Evolutionary conservation across 2,888 invertebrate species (phyloP).

Genomic region (Colostygia pectinataria): DNA sequence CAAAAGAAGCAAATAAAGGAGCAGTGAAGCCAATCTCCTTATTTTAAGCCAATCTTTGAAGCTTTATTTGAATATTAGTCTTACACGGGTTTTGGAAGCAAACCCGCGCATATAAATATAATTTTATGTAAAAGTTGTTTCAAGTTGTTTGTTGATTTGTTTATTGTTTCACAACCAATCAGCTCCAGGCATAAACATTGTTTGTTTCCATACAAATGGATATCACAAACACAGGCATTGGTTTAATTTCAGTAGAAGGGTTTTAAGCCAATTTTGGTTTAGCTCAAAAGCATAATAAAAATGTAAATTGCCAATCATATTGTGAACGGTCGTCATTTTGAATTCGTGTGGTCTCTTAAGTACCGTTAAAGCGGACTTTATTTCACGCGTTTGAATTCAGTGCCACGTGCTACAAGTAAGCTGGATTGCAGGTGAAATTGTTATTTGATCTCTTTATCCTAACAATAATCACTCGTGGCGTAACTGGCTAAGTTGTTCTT

Average conservation of each 20-base stretch:
- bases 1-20: too few species aligned
- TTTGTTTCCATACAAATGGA: slow-evolving; percentile 13
- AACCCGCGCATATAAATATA: too few species aligned
- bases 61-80: too few species aligned
- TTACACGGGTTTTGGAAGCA: too few species aligned
- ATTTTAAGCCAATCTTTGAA: too few species aligned
- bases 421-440: too few species aligned
- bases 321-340: slow-evolving; percentile 39
- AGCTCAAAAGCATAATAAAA: slow-evolving; percentile 48
- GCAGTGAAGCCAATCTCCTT: too few species aligned
- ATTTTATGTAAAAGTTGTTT: background rate
- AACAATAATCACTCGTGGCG: too few species aligned
- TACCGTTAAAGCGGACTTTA: slow-evolving; percentile 31
- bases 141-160: too few species aligned
- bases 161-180: background rate
- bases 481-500: background rate
- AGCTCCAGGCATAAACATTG: slow-evolving; percentile 1
- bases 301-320: slow-evolving; percentile 57
- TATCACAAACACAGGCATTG: slow-evolving; percentile 16
- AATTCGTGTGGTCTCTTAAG: slow-evolving; percentile 36
- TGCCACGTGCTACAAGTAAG: background rate
- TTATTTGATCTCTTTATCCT: too few species aligned
- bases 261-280: slow-evolving; percentile 41
- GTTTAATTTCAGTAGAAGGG: slow-evolving; percentile 41
- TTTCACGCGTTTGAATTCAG: slow-evolving; percentile 11